Evolutionary conservation across 1,140 invertebrate genomes (phyloP).

Genomic region (Druon quercuslanigerum): DNA sequence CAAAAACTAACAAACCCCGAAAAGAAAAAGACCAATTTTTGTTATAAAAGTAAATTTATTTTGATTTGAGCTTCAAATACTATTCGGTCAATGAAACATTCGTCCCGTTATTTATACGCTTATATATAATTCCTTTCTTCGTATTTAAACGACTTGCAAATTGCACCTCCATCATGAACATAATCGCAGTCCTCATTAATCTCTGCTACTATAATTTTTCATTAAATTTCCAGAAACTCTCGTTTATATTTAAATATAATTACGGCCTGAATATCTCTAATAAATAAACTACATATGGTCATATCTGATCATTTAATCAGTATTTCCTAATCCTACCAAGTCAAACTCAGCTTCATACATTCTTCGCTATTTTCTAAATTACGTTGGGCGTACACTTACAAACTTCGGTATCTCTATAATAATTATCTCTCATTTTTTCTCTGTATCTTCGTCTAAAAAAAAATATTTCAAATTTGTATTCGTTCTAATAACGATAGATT

Average conservation of each 20-base stretch:
- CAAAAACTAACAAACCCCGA: neutral
- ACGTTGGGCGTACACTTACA: slow-evolving; percentile 11
- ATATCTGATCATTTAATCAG: slow-evolving; percentile 17
- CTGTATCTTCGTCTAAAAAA: neutral
- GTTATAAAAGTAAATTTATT: slow-evolving; percentile 18
- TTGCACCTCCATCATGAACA: slow-evolving; percentile 9
- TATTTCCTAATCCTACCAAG: neutral
- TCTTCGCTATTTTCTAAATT: slow-evolving; percentile 24
- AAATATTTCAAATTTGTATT: neutral
- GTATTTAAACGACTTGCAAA: neutral
- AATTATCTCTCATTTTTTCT: neutral
- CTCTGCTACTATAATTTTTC: neutral
- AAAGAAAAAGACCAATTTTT: slow-evolving; percentile 3
- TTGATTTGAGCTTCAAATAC: slow-evolving; percentile 28
- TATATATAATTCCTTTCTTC: slow-evolving; percentile 9
- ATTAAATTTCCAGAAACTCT: neutral
- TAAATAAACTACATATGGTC: slow-evolving; percentile 16
- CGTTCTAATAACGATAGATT: neutral
- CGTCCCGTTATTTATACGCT: neutral
- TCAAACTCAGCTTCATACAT: slow-evolving; percentile 8
- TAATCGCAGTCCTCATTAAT: neutral
- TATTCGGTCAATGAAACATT: slow-evolving; percentile 23
- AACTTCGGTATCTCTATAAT: neutral
- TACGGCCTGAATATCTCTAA: slow-evolving; percentile 11
- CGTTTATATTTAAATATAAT: slow-evolving; percentile 10